Evolutionary conservation across 2,113 vertebrate genomes (phyloP), one percentile per base, ranked within the genome.

Genomic region (Dipodomys ordii): DNA sequence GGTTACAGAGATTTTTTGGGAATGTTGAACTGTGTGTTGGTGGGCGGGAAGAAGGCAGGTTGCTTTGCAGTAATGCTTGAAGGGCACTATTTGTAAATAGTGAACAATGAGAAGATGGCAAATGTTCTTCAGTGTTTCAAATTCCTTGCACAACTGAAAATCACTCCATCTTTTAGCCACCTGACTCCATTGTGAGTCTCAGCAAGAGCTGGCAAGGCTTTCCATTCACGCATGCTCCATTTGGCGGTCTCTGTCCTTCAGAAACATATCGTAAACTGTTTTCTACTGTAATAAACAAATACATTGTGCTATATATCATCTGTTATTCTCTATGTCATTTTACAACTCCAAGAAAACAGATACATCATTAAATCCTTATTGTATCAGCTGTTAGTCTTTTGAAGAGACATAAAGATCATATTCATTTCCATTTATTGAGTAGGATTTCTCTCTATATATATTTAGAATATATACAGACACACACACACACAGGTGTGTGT

Each of bases 161-260:
- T 35, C 1, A 2, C 7, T 32, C 13, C 5, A 22, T 6, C 4
- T 23, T 0, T 15, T 25, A 20, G 35, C 12, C n/a, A 72, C 13
- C 11, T 1, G 11, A 8, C 4, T 67, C 7, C 22, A 9, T 85
- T 39, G 25, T 44, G 46, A 62, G 64, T 30, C 20, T 7, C 1
- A 62, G 62, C 1, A 68, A 57, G 15, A n/a, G 11, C 62, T 60
- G 22, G 19, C 74, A 39, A 44, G 4, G 5, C 72, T 73, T 49
- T 49, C 60, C 30, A 57, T 35, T 1, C 23, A 76, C 3, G 46
- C 4, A n/a, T 18, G 18, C 12, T 49, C 6, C 19, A 32, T 57
- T 35, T 39, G 80, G 6, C 23, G 74, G 57, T 73, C 44, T 65
- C 2, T 20, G 18, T 12, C 57, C 13, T 53, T 49, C 32, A 68